Percentiles rank a stretch among this genome's conserved stretches.
Evolutionary conservation across 2,113 vertebrate genomes (phyloP).

Genomic region (Peromyscus maniculatus): DNA sequence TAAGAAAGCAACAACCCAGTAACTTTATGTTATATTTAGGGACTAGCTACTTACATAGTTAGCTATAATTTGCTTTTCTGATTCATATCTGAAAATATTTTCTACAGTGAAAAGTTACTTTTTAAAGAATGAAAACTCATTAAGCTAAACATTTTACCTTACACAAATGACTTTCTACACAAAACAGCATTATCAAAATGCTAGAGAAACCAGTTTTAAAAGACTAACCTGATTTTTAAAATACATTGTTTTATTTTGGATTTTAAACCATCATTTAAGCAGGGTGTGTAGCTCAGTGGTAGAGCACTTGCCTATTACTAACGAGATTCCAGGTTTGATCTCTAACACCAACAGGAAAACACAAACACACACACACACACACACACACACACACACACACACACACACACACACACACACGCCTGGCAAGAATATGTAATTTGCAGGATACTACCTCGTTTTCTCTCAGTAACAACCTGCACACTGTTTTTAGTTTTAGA

Average conservation of each 20-base stretch:
- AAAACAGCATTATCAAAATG: conserved; percentile 66
- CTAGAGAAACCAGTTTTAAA: conserved; percentile 71
- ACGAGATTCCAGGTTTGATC: neutral
- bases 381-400: conserved; percentile 75
- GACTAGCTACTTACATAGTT: neutral
- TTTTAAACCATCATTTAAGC: conserved; percentile 75
- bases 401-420: conserved; percentile 72
- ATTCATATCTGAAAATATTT: conserved; percentile 34
- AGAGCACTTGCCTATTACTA: neutral
- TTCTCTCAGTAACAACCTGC: conserved; percentile 60
- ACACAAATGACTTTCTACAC: conserved; percentile 49
- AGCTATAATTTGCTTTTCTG: conserved; percentile 18
- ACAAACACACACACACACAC: conserved; percentile 70
- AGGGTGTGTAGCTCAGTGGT: neutral
- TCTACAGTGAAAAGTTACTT: neutral
- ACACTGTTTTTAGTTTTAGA: conserved; percentile 80
- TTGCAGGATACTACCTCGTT: conserved; percentile 52
- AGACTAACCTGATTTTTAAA: conserved; percentile 79
- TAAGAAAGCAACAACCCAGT: conserved; percentile 16
- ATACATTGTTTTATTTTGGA: conserved; percentile 81
- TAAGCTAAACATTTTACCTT: conserved; percentile 35
- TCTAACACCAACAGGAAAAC: conserved; percentile 35
- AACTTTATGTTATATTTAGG: conserved; percentile 50
- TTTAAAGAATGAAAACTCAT: neutral
- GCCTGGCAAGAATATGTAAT: conserved; percentile 78